Base-by-base conservation (phyloP, 2,113 vertebrate genomes). In the Brachypteracias leptosomus region DNA sequence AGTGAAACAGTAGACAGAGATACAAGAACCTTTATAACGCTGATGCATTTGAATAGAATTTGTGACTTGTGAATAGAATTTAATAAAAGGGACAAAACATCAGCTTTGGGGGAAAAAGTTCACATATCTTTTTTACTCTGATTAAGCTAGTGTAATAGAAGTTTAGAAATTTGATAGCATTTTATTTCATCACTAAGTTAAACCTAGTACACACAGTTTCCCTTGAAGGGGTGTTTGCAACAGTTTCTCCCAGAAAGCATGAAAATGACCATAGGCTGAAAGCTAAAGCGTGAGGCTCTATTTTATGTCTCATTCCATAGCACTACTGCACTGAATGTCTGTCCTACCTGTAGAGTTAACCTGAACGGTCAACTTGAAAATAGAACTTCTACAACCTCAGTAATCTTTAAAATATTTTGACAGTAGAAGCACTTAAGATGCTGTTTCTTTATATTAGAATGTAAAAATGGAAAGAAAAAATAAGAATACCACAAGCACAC, bases 51-150 rank as follows among this genome's bases (percentile, higher is more conserved):
- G 5, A 79, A 55, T 1, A 54, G 17, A 71, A 62, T 57, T 63
- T 25, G 20, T 18, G 5, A 78, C 35, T 25, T 40, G 13, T 61
- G n/a, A 80, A 35, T 2, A 75, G 8, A 67, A 88, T 28, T 67
- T 66, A 17, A 2, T 44, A 72, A 44, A 12, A 57, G 4, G 26
- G 10, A 65, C 3, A 76, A 72, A 76, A 49, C 3, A 59, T 16
- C 2, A 6, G 10, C 42, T 42, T 21, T 15, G 1, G 3, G 11
- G 2, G 3, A 21, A 31, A 7, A 35, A 58, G n/a, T 11, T 33
- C 14, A 67, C 21, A 52, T 16, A 36, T 3, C 13, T 63, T 74
- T n/a, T 61, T 40, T 20, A 67, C 5, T 54, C 17, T 31, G 25
- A 54, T 67, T 51, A 67, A 38, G 15, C 21, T 83, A 3, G 7